These are phyloP conservation scores for Accipiter cooperii DNA, from an alignment of 2,113 vertebrate species.

Conservation along the genomic window DNA sequence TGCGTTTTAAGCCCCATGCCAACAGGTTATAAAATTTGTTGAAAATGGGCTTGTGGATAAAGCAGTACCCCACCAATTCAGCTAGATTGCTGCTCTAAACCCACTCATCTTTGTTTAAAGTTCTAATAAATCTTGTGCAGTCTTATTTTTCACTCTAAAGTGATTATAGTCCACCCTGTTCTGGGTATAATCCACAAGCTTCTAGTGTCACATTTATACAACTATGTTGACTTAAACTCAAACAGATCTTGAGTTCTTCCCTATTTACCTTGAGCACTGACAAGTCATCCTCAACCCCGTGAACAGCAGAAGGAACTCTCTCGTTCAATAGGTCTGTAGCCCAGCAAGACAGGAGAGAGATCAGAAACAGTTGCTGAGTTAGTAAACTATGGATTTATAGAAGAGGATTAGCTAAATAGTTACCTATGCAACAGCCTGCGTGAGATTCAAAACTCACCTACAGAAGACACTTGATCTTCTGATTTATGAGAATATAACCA, in stretches of 20 bases:
- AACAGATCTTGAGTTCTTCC: neutral
- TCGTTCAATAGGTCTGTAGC: neutral
- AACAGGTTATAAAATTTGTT: neutral
- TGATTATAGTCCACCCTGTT: neutral
- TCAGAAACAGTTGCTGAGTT: neutral
- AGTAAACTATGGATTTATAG: neutral
- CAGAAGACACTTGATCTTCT: neutral
- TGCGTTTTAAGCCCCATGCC: too few species aligned
- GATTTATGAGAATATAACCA: too few species aligned
- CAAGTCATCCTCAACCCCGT: neutral
- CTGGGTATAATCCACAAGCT: neutral
- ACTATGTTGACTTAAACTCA: neutral
- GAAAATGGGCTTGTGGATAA: neutral
- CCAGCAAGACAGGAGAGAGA: neutral
- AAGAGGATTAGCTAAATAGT: neutral
- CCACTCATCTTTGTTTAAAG: neutral
- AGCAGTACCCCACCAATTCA: neutral
- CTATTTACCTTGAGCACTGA: neutral
- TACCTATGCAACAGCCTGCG: fast-evolving
- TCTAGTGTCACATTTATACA: too few species aligned
- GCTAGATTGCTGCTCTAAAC: neutral
- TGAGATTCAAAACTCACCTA: neutral
- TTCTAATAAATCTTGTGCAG: neutral
- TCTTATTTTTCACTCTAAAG: neutral
- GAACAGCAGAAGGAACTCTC: neutral